A percentile compares a stretch with the other conserved stretches of the same genome.
Evolutionary conservation across 2,113 vertebrate genomes (phyloP).

Genomic region (Centropristis striata): DNA sequence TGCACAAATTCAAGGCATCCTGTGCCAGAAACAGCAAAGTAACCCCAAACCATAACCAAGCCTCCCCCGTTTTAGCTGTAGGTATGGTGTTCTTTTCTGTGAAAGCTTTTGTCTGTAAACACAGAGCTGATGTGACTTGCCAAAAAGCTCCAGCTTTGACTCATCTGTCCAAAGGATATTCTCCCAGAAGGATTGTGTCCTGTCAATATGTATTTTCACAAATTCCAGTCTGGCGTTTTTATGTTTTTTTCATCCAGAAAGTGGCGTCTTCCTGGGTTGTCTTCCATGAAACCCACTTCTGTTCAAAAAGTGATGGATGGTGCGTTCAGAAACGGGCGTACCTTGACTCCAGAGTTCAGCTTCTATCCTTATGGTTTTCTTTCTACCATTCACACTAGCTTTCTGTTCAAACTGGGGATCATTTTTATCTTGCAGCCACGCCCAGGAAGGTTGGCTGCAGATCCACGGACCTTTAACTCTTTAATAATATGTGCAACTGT

Average conservation of each 20-base stretch:
- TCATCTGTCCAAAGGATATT: conserved; percentile 7
- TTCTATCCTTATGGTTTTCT: not conserved
- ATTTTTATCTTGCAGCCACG: not conserved
- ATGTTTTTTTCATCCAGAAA: not conserved
- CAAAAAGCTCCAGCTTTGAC: conserved; percentile 3
- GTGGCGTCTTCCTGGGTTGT: not conserved
- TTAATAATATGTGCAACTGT: not conserved
- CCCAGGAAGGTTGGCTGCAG: not conserved
- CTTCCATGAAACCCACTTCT: not conserved
- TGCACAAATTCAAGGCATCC: too few relatives aligned
- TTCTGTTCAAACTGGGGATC: not conserved
- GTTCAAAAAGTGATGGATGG: not conserved
- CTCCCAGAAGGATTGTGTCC: conserved; percentile 1
- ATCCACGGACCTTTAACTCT: not conserved
- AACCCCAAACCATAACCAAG: too few relatives aligned
- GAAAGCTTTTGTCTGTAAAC: not conserved
- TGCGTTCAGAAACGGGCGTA: not conserved
- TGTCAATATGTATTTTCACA: not conserved
- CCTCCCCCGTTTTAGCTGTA: conserved; percentile 1
- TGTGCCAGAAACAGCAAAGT: too few relatives aligned
- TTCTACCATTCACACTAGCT: too few relatives aligned
- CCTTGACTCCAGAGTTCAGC: not conserved
- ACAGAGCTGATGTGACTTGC: not conserved
- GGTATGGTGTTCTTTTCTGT: not conserved
- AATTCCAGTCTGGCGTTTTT: not conserved